Evolutionary conservation across 1,140 invertebrate species (phyloP).

Genomic region (Drosophila malerkotliana): DNA sequence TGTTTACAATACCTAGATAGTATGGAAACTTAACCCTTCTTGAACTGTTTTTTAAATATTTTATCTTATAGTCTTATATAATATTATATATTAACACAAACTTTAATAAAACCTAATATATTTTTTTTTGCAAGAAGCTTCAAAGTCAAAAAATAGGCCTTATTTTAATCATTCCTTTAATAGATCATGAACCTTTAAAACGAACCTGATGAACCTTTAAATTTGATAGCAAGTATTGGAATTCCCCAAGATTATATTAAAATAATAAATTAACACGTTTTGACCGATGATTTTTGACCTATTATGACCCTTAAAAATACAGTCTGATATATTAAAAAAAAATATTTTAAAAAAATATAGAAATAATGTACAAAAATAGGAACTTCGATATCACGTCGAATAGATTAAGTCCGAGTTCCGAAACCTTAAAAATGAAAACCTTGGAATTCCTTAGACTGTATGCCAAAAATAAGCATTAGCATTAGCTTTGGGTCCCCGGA

Average conservation of each 20-base stretch:
- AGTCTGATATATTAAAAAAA: not conserved
- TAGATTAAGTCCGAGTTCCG: conserved; percentile 7
- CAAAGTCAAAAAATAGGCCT: not conserved
- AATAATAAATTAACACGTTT: too few relatives aligned
- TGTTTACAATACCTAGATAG: too few relatives aligned
- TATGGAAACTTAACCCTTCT: too few relatives aligned
- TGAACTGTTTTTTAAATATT: too few relatives aligned
- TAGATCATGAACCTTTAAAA: not conserved
- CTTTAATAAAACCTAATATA: too few relatives aligned
- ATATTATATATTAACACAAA: too few relatives aligned
- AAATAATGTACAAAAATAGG: not conserved
- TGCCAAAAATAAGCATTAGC: conserved; percentile 11
- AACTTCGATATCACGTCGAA: not conserved
- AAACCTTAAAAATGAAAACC: conserved; percentile 1
- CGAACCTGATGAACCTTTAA: not conserved
- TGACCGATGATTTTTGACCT: not conserved
- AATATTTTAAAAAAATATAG: not conserved
- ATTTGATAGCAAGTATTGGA: not conserved
- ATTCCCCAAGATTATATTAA: not conserved
- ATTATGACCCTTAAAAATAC: not conserved
- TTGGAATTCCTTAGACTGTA: conserved; percentile 25
- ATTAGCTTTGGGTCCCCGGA: not conserved
- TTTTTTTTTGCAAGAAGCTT: too few relatives aligned
- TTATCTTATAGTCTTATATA: too few relatives aligned
- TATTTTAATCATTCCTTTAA: not conserved